Evolutionary conservation across 2,113 vertebrate species (phyloP), one percentile per base, ranked within the genome.

Genomic region (Percopsis transmontana): DNA sequence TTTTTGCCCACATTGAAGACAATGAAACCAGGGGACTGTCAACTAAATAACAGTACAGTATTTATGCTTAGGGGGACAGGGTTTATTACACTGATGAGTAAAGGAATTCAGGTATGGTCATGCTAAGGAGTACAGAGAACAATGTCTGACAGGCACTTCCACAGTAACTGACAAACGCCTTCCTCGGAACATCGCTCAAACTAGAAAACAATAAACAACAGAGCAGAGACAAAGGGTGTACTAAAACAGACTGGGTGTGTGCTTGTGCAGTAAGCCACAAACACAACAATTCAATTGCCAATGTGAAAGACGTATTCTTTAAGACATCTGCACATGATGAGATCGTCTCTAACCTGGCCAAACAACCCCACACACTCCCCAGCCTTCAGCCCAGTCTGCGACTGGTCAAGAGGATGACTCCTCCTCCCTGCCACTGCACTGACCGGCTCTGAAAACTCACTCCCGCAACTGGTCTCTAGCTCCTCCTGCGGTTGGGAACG

Each of bases 371-470:
- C 33, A 52, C 66, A 45, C 12, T 10, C 16, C 54, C 18, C 44
- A 18, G 44, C 51, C 23, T 60, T 44, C 4, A 68, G 15, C 19
- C 60, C 55, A 45, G 58, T 48, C 58, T 62, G 38, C 19, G 45
- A 72, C 39, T 15, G 52, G 56, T 65, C 69, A 59, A 70, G 24
- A 41, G 58, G 33, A 77, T 47, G 48, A 20, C 72, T 70, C 76
- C 67, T 70, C 61, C 70, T 7, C 66, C 54, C 64, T 67, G 62
- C 62, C 47, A 45, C 21, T 66, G 33, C 58, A 69, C 55, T 58
- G 71, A n/a, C 58, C 51, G 55, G 68, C 60, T 77, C 66, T 65
- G 72, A 76, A 79, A 81, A 92, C 90, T 91, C 87, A 91, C 92
- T 78, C 62, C 79, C 84, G 73, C 76, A 80, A 80, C 76, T 80